Conservation (phyloP, 2,797 vertebrate genomes). For the Phrynocephalus vlangalii region DNA sequence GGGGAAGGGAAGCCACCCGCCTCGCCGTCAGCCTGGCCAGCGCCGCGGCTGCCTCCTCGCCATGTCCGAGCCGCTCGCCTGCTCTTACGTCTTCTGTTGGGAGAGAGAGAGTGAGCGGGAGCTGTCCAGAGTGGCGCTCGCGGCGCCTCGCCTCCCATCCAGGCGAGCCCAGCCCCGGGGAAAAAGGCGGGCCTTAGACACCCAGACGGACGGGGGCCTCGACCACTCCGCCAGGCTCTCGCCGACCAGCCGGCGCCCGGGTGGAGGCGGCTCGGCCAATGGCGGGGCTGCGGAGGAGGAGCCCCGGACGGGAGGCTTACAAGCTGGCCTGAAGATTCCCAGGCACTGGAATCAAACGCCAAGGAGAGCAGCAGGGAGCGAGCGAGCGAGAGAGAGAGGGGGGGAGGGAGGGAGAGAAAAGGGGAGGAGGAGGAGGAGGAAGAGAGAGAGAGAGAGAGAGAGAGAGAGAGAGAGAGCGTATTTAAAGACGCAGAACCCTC, state of each 20-base stretch:
- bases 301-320: conserved; percentile 50
- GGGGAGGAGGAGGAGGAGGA: neutral
- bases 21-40: conserved; percentile 82
- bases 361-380: conserved; percentile 43
- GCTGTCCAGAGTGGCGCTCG: conserved; percentile 88
- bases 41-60: conserved; percentile 80
- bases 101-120: conserved; percentile 79
- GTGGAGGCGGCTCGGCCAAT: neutral
- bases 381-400: neutral
- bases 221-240: fast-evolving
- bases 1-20: conserved; percentile 74
- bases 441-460: neutral
- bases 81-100: conserved; percentile 84
- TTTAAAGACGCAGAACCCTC: neutral
- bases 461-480: neutral
- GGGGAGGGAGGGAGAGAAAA: neutral
- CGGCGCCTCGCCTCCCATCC: conserved; percentile 75
- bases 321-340: conserved; percentile 73
- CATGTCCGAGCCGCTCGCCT: conserved; percentile 89
- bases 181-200: neutral
- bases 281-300: conserved; percentile 23
- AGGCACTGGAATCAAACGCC: conserved; percentile 70
- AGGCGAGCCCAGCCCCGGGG: conserved; percentile 81
- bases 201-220: neutral
- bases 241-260: neutral